Percentiles rank a stretch among this genome's conserved stretches.
These are phyloP conservation scores for Xiphophorus couchianus DNA, from an alignment of 2,113 vertebrate genomes.

Conservation along the genomic window DNA sequence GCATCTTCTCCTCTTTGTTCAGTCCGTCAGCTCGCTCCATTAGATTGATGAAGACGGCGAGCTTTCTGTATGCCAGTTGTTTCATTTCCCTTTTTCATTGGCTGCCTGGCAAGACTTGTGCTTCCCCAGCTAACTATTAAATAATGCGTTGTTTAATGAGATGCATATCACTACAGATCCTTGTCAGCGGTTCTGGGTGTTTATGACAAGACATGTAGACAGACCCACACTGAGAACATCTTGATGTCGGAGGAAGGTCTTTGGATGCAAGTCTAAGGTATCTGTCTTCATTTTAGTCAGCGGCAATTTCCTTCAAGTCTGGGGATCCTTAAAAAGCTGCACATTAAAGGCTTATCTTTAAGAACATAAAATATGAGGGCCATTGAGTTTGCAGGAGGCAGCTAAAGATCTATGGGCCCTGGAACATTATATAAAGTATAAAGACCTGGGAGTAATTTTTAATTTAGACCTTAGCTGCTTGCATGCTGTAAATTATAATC, in stretches of 20 bases:
- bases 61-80: conserved; percentile 54
- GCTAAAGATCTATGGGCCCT: conserved; percentile 14
- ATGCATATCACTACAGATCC: conserved; percentile 39
- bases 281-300: conserved; percentile 28
- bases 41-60: conserved; percentile 70
- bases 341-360: conserved; percentile 46
- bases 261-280: conserved; percentile 38
- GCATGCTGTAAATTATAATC: neutral
- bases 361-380: conserved; percentile 41
- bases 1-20: conserved; percentile 53
- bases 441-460: neutral
- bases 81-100: conserved; percentile 67
- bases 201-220: conserved; percentile 4
- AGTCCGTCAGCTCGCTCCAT: conserved; percentile 68
- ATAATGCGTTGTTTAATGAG: conserved; percentile 64
- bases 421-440: conserved; percentile 15
- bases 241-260: conserved; percentile 32
- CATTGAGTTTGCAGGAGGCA: conserved; percentile 11
- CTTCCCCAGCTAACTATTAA: conserved; percentile 61
- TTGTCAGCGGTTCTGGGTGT: conserved; percentile 41
- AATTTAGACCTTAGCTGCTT: neutral
- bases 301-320: conserved; percentile 53
- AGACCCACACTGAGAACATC: conserved; percentile 13
- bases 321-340: conserved; percentile 37
- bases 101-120: conserved; percentile 44